Evolutionary conservation across 2,888 invertebrate genomes (phyloP).

Genomic region (Ectemnius continuus): DNA sequence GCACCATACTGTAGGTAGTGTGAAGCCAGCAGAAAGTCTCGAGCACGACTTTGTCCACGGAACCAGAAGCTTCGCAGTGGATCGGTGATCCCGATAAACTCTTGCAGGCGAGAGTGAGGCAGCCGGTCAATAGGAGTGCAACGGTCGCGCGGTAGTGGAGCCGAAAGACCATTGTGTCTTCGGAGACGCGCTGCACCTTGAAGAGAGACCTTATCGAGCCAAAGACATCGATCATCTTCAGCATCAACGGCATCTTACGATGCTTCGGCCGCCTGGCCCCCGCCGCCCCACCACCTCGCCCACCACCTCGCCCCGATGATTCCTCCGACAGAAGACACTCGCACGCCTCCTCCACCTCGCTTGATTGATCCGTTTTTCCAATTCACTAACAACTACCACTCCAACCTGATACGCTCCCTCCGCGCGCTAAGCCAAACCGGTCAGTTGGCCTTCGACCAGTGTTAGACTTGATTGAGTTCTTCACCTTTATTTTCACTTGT

Average conservation of each 20-base stretch:
- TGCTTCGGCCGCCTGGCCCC: neutral
- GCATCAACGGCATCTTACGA: conserved; percentile 73
- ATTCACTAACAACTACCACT: neutral
- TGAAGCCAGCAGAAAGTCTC: conserved; percentile 97
- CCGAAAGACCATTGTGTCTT: conserved; percentile 79
- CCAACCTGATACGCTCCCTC: too few species aligned
- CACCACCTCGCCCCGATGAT: neutral
- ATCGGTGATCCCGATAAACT: conserved; percentile 77
- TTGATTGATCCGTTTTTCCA: conserved; percentile 23
- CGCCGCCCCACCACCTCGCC: too few species aligned
- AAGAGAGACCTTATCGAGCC: conserved; percentile 75
- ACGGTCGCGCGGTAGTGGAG: conserved; percentile 80
- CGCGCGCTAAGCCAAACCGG: too few species aligned
- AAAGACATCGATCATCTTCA: conserved; percentile 77
- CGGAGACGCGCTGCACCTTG: conserved; percentile 74
- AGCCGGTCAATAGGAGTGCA: conserved; percentile 79
- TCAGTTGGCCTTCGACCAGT: too few species aligned
- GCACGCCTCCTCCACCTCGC: conserved; percentile 13
- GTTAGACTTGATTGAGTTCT: too few species aligned
- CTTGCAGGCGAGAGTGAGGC: conserved; percentile 79
- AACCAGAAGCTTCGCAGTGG: conserved; percentile 76
- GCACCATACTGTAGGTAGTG: conserved; percentile 91
- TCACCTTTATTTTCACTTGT: too few species aligned
- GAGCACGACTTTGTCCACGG: conserved; percentile 85
- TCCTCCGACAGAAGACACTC: conserved; percentile 35